Percentiles rank a stretch among this genome's conserved stretches.
Evolutionary conservation across 2,113 vertebrate species (phyloP).

Genomic region (Epinephelus moara): DNA sequence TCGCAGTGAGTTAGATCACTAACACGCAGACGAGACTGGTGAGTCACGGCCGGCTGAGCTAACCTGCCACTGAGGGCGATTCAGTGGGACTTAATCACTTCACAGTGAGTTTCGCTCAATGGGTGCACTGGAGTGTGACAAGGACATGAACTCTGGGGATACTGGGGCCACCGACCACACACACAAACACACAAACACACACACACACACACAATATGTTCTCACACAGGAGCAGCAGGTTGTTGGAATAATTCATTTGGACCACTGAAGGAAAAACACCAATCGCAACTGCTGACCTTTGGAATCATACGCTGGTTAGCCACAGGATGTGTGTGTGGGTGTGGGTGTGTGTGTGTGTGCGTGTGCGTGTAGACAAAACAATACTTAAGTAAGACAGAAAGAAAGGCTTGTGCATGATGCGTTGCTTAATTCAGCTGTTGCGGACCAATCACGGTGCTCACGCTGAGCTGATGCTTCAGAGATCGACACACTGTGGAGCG

Average conservation of each 20-base stretch:
- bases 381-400: not conserved
- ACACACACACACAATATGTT: not conserved
- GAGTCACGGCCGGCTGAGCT: conserved; percentile 54
- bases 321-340: not conserved
- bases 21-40: conserved; percentile 41
- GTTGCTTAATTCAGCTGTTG: not conserved
- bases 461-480: conserved; percentile 47
- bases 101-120: conserved; percentile 34
- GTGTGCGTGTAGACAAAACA: not conserved
- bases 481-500: conserved; percentile 40
- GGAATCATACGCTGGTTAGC: conserved; percentile 38
- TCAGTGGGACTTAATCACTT: conserved; percentile 47
- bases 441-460: conserved; percentile 23
- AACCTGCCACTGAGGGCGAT: conserved; percentile 42
- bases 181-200: conserved; percentile 16
- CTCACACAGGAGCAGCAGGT: not conserved
- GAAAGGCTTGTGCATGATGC: not conserved
- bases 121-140: conserved; percentile 47
- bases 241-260: not conserved
- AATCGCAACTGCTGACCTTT: conserved; percentile 67
- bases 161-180: conserved; percentile 6
- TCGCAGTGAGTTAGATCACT: conserved; percentile 44
- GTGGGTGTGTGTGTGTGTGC: not conserved
- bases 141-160: conserved; percentile 38
- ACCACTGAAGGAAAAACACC: conserved; percentile 36